Evolutionary conservation across 2,888 invertebrate species (phyloP), one percentile per base, ranked within the genome.

Genomic region (Drosophila dives): DNA sequence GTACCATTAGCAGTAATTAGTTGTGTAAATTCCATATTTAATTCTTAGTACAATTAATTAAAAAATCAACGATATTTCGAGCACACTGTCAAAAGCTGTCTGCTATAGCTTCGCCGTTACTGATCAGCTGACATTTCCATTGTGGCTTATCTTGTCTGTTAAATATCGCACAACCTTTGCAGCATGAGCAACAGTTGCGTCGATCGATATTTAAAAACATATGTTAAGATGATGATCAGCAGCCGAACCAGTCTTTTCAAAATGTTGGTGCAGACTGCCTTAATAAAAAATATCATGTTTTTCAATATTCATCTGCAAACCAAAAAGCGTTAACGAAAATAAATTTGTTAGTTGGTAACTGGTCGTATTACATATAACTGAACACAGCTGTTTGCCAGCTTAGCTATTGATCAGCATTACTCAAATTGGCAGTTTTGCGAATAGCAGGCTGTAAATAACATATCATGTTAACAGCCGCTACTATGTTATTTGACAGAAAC

Each of bases 41-140:
- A 40, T 38, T 53, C 10, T 2, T 3, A 20, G 20, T 26, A 23
- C 17, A 34, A 20, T 29, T 17, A 29, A 20, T 64, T 62, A 2
- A 36, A 75, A 67, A 26, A 29, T 20, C 20, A 72, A 75, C 80
- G 68, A 20, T 58, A 15, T 2, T 34, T 34, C 10, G 0, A 0
- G 42, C 42, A 11, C 3, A 0, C 45, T 54, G 11, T 26, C 48
- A 45, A 50, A 38, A 56, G 69, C 72, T 76, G 55, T 0, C 5
- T 62, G 55, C 36, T 64, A 12, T 5, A 36, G 3, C 15, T 59
- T 2, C 10, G n/a, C 12, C 2, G 10, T 1, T 17, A 3, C 15
- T 6, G 20, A 36, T 32, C 76, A 78, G 75, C 75, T 77, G 79
- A 54, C 61, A 26, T 23, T 60, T 42, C 33, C 53, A 42, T 7